Evolutionary conservation across 2,888 invertebrate species (phyloP), one percentile per base, ranked within the genome.

Genomic region (Drosophila demipolita): DNA sequence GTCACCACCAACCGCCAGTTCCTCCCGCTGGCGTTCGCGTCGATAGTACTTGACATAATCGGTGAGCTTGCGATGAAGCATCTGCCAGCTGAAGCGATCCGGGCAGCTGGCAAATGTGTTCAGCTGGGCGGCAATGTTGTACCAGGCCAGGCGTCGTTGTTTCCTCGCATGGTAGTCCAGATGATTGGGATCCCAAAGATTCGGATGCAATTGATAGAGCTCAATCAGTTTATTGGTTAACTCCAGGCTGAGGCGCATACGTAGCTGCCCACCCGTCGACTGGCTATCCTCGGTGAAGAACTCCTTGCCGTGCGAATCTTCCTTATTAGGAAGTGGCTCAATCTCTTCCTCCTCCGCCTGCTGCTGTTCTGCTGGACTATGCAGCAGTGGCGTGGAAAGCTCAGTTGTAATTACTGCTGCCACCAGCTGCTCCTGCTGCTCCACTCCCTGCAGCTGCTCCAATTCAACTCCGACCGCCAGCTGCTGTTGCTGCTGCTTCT

Each of bases 141-240:
- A 80, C 91, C 91, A 91, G n/a, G 90, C 83, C 20, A 74, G 78
- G 7, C 87, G 89, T 0, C 91, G 82, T n/a, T 75, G 66, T 17
- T 64, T 75, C 0, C 92, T 80, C 5, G 73, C 65, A 49, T 86
- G 80, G 35, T 80, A 91, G 63, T 91, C 90, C 52, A 85, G 60
- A 59, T 91, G 87, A 63, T 88, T 86, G 58, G 92, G 92, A 75
- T 92, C 78, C 91, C 91, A 91, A 4, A 91, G 82, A 52, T 79
- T 78, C 0, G 88, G 75, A 23, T 89, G 80, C 32, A 64, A 57
- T 15, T 74, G 80, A 42, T 91, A 91, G 3, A 90, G 63, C 7
- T 76, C 74, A 23, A 91, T 90, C 4, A 91, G 75, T 32, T 78
- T 76, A 9, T 72, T 78, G 11, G 91, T 87, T 64, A 86, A 77